Base-by-base conservation (phyloP, 92 coral and sea anemone genomes). In the Actinostola sp. region DNA sequence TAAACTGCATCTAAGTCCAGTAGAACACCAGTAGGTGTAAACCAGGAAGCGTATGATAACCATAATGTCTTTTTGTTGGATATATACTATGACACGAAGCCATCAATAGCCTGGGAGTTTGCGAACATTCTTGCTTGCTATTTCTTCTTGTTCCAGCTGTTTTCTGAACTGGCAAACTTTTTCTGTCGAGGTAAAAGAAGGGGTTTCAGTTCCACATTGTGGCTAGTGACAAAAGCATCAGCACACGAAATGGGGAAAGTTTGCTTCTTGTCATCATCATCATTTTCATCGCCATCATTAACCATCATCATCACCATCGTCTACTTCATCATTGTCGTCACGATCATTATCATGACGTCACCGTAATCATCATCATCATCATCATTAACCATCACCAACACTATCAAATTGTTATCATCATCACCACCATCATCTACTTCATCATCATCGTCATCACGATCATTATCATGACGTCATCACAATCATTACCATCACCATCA, bases 141-240 rank as follows among this genome's bases (percentile, higher is more conserved):
- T 63, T 71, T 93, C 98, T 44, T 93, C 98, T 67, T 93, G 93
- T 61, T 93, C 97, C 15, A 93, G 69, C 25, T 89, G 97, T 52
- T 84, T 91, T 71, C 87, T 89, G 54, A 93, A 93, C 64, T 75
- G 86, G 75, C 84, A 87, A 13, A 93, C 98, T 76, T 92, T 92
- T 39, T 91, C 98, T 93, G 71, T 25, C 12, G 42, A 51, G 28
- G 9, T 14, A 67, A 5, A 4, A 31, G 17, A 24, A 8, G 46
- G 29, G 4, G 17, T 27, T 57, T 57, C 27, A 1, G 21, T 52
- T 19, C 30, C 28, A 52, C 28, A 52, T 29, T 48, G 9, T 8
- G n/a, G n/a, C 54, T 48, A 4, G n/a, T n/a, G n/a, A n/a, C n/a
- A n/a, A n/a, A n/a, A n/a, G n/a, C n/a, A n/a, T n/a, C n/a, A n/a